Percentiles rank a stretch among this genome's conserved stretches.
Evolutionary conservation across 1,140 invertebrate genomes (phyloP).

Genomic region (Chironomus striatipennis): DNA sequence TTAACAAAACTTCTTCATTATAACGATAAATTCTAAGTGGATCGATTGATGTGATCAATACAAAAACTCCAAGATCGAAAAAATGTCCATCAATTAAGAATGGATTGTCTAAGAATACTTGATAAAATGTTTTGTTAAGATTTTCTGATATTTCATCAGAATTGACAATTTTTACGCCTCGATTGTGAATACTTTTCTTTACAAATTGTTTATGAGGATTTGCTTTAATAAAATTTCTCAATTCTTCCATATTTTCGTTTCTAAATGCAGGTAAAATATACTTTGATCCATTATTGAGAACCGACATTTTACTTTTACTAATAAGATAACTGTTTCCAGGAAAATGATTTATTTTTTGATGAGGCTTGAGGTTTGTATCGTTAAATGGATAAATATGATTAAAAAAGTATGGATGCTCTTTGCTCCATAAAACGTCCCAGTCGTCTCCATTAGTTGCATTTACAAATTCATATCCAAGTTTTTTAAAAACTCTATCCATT

Average conservation of each 20-base stretch:
- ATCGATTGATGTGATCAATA: conserved; percentile 76
- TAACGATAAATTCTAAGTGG: conserved; percentile 80
- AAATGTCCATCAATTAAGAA: conserved; percentile 72
- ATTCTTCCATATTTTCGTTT: conserved; percentile 63
- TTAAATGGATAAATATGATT: background rate
- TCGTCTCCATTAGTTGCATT: conserved; percentile 47
- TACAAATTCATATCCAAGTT: conserved; percentile 57
- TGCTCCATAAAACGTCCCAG: conserved; percentile 32
- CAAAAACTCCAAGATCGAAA: conserved; percentile 92
- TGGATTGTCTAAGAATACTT: conserved; percentile 74
- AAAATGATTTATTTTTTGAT: conserved; percentile 84
- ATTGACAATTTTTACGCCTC: conserved; percentile 69
- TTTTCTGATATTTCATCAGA: conserved; percentile 59
- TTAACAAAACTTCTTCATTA: conserved; percentile 75
- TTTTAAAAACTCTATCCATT: conserved; percentile 61
- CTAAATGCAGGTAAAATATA: conserved; percentile 77
- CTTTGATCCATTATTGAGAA: conserved; percentile 50
- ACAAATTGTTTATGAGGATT: conserved; percentile 69
- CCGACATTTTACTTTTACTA: conserved; percentile 79
- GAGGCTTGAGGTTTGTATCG: conserved; percentile 50
- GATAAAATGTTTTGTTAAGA: conserved; percentile 66
- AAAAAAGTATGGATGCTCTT: background rate
- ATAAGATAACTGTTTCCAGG: conserved; percentile 87
- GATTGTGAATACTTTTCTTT: conserved; percentile 81
- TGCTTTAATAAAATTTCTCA: conserved; percentile 56